Conservation (phyloP, 2,797 vertebrate species). For the Cheirogaleus major region DNA sequence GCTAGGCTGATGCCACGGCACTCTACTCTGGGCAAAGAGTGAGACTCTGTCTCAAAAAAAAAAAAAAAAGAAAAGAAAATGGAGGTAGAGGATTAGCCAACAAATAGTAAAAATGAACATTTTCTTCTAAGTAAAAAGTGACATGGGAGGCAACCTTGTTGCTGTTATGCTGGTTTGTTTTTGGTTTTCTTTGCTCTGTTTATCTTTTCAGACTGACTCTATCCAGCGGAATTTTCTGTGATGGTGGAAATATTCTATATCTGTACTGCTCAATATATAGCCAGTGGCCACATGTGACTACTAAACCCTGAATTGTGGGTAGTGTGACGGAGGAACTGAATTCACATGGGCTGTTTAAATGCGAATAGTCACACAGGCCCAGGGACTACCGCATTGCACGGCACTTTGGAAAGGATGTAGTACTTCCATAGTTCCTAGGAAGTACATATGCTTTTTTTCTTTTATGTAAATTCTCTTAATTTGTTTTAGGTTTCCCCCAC, state of each 20-base stretch:
- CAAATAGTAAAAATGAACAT: background rate
- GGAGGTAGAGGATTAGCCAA: background rate
- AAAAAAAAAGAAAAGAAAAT: background rate
- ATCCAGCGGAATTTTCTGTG: background rate
- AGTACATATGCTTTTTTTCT: background rate
- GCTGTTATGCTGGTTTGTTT: background rate
- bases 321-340: background rate
- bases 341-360: background rate
- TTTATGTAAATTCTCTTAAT: background rate
- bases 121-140: background rate
- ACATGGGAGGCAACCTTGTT: background rate
- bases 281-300: accelerated
- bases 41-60: too few species aligned
- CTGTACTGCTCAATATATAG: accelerated
- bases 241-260: background rate
- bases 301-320: background rate
- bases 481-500: background rate
- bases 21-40: too few species aligned
- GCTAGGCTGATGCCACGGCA: too few species aligned
- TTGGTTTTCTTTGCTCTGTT: background rate
- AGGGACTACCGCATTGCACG: background rate
- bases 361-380: background rate
- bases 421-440: background rate
- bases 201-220: background rate
- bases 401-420: background rate